A percentile compares a stretch with the other conserved stretches of the same genome.
Conservation (phyloP, 1,140 invertebrate genomes). For the Pachypsylla venusta region DNA sequence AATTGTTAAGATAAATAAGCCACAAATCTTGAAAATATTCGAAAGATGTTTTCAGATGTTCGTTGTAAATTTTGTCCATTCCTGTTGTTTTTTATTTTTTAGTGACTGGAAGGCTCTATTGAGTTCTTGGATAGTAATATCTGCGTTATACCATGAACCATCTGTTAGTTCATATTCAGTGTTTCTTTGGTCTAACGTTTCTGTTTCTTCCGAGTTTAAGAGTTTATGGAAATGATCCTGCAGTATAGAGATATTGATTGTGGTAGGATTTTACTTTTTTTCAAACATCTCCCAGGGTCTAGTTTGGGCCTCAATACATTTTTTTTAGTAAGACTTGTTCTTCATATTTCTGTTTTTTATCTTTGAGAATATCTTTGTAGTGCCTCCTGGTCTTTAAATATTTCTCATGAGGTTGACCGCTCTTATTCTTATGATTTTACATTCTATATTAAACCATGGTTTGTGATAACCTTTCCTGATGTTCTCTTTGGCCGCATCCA, state of each 20-base stretch:
- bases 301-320: not conserved
- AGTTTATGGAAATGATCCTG: not conserved
- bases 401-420: not conserved
- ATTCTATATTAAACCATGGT: not conserved
- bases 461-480: not conserved
- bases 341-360: not conserved
- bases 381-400: not conserved
- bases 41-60: not conserved
- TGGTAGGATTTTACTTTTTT: not conserved
- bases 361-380: not conserved
- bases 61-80: not conserved
- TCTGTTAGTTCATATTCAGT: not conserved
- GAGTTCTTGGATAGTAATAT: not conserved
- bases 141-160: not conserved
- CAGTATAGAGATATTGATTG: not conserved
- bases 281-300: not conserved
- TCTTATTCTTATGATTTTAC: not conserved
- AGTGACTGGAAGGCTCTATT: not conserved
- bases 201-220: not conserved
- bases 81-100: not conserved
- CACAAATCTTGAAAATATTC: not conserved
- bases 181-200: not conserved
- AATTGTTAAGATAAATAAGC: not conserved
- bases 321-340: not conserved
- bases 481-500: not conserved